Percentiles rank a stretch among this genome's conserved stretches.
phyloP scores from a whole-genome alignment of 2,113 vertebrate genomes.

The Edolisoma coerulescens region DNA sequence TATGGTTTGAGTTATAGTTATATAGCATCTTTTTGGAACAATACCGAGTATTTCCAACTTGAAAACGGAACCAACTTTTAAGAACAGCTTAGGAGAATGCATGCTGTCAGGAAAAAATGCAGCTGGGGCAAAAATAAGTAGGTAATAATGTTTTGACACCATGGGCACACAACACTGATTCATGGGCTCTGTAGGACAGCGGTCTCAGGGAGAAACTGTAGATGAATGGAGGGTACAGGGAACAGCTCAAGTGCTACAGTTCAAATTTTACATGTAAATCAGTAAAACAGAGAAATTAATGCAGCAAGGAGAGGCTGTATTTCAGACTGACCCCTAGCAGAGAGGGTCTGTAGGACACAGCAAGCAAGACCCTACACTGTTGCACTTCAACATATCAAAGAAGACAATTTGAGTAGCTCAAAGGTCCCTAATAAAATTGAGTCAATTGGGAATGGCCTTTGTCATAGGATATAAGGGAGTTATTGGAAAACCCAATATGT shows the following conservation, averaged over 20 bases:
- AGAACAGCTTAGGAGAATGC: rapidly evolving
- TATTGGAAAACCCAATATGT: background rate
- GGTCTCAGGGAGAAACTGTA: background rate
- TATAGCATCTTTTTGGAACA: background rate
- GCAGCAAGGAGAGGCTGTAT: background rate
- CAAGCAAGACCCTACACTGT: background rate
- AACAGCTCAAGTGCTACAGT: background rate
- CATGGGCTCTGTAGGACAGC: background rate
- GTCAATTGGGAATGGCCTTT: background rate
- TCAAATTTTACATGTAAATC: background rate
- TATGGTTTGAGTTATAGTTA: background rate
- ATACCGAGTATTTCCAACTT: background rate
- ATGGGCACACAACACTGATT: background rate
- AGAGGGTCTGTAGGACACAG: background rate
- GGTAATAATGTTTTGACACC: background rate
- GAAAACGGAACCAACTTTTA: background rate
- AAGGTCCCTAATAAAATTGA: background rate
- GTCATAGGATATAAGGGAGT: background rate
- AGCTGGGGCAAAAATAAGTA: background rate
- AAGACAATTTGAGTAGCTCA: background rate
- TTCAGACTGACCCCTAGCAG: background rate
- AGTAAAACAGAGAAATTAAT: background rate
- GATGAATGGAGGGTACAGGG: background rate
- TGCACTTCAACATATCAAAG: background rate
- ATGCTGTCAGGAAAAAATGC: background rate